phyloP scores from a whole-genome alignment of 2,888 invertebrate species.

The Cerceris rybyensis region DNA sequence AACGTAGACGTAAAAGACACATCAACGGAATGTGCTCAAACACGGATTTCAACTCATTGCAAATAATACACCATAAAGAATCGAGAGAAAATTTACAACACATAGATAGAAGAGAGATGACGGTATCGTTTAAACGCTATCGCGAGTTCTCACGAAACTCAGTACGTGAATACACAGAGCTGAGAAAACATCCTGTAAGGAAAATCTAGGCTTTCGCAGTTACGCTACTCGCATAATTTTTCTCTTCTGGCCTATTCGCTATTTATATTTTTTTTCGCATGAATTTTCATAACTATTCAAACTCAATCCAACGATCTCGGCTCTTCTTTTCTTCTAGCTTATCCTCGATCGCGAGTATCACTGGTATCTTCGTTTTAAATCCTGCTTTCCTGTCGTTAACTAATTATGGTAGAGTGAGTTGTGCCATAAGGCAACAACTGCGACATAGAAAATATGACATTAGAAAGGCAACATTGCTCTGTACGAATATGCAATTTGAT shows the following conservation, averaged over 20 bases:
- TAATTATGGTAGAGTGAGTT: background rate
- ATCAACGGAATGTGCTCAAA: background rate
- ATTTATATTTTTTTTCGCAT: slow-evolving; percentile 24
- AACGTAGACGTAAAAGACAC: too few species aligned
- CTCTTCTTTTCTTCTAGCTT: background rate
- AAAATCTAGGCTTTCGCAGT: slow-evolving; percentile 33
- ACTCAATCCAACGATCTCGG: background rate
- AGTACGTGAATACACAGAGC: slow-evolving; percentile 49
- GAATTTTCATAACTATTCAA: slow-evolving; percentile 15
- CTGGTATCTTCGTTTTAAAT: background rate
- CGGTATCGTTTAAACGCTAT: slow-evolving; percentile 39
- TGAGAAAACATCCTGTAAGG: slow-evolving; percentile 44
- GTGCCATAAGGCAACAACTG: background rate
- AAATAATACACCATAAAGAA: slow-evolving; percentile 4
- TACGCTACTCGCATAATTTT: slow-evolving; percentile 11
- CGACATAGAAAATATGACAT: background rate
- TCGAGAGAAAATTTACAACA: slow-evolving; percentile 21
- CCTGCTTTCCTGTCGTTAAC: background rate
- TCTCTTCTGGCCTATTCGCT: background rate
- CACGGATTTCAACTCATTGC: background rate
- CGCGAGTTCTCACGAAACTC: slow-evolving; percentile 48
- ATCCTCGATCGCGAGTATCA: background rate
- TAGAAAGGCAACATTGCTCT: too few species aligned
- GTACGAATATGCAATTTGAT: too few species aligned
- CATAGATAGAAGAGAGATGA: slow-evolving; percentile 14